Evolutionary conservation across 2,888 invertebrate genomes (phyloP).

Genomic region (Prosopocoilus inquinatus): DNA sequence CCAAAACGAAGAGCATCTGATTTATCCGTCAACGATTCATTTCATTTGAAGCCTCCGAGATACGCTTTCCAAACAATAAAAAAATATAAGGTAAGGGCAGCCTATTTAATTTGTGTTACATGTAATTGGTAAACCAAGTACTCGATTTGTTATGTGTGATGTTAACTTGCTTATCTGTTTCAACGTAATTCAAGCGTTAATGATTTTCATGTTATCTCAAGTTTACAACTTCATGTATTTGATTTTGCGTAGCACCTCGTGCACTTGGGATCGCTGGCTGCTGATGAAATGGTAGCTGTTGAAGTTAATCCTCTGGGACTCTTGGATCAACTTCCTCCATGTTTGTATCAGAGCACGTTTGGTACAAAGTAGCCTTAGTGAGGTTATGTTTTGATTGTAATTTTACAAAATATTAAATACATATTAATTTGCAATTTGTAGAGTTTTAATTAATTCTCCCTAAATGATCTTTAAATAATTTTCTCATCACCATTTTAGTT

Average conservation of each 20-base stretch:
- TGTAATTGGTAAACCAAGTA: too few relatives aligned
- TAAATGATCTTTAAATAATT: too few relatives aligned
- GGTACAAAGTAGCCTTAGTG: constrained; percentile 50
- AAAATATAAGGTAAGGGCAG: too few relatives aligned
- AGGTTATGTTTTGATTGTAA: not conserved
- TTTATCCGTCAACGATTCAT: too few relatives aligned
- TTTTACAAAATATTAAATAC: not conserved
- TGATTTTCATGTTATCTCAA: not conserved
- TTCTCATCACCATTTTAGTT: too few relatives aligned
- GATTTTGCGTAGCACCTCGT: constrained; percentile 67
- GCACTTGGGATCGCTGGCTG: constrained; percentile 65
- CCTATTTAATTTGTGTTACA: too few relatives aligned
- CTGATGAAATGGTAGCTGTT: constrained; percentile 72
- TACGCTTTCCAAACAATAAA: too few relatives aligned
- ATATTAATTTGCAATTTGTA: not conserved
- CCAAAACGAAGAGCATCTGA: too few relatives aligned
- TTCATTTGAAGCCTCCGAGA: too few relatives aligned
- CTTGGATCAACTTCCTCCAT: constrained; percentile 68
- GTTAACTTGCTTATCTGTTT: too few relatives aligned
- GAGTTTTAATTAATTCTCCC: not conserved
- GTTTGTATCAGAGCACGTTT: constrained; percentile 65
- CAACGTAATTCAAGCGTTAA: not conserved
- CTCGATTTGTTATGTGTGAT: too few relatives aligned
- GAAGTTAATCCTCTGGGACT: constrained; percentile 72
- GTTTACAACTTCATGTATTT: not conserved